Percentiles rank a stretch among this genome's conserved stretches.
phyloP scores from a whole-genome alignment of 2,888 invertebrate genomes.

The Odontothrips loti region DNA sequence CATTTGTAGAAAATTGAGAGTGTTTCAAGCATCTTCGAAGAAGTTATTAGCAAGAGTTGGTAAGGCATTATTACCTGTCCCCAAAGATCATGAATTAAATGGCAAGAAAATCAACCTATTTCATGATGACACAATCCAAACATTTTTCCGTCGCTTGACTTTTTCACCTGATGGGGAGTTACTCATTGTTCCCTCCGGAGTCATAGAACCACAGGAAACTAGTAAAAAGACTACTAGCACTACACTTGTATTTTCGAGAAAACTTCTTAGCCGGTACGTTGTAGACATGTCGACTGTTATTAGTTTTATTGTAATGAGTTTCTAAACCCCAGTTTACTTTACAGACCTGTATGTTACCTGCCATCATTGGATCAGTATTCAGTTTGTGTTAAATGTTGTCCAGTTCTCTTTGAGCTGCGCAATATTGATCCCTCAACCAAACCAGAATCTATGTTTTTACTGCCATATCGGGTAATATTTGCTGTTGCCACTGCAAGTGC shows the following conservation, averaged over 20 bases:
- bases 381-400: slow-evolving; percentile 77
- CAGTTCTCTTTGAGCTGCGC: slow-evolving; percentile 62
- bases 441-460: slow-evolving; percentile 50
- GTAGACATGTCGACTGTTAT: slow-evolving; percentile 29
- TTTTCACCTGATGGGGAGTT: slow-evolving; percentile 91
- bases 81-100: slow-evolving; percentile 56
- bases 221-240: slow-evolving; percentile 54
- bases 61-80: slow-evolving; percentile 60
- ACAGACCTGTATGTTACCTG: slow-evolving; percentile 70
- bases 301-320: slow-evolving; percentile 29
- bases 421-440: slow-evolving; percentile 49
- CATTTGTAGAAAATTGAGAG: slow-evolving; percentile 38
- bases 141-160: slow-evolving; percentile 83
- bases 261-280: slow-evolving; percentile 48
- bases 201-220: slow-evolving; percentile 64
- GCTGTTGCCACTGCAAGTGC: slow-evolving; percentile 87
- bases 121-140: slow-evolving; percentile 89
- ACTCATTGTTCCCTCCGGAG: slow-evolving; percentile 86
- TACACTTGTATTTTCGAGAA: slow-evolving; percentile 56
- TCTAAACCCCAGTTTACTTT: slow-evolving; percentile 36
- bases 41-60: slow-evolving; percentile 63
- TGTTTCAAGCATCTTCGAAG: slow-evolving; percentile 49
- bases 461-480: slow-evolving; percentile 79
- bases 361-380: slow-evolving; percentile 78
- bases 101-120: slow-evolving; percentile 66